Percentiles rank a stretch among this genome's conserved stretches.
Conservation (phyloP, 1,140 invertebrate genomes). For the Trinorchestia longiramus region DNA sequence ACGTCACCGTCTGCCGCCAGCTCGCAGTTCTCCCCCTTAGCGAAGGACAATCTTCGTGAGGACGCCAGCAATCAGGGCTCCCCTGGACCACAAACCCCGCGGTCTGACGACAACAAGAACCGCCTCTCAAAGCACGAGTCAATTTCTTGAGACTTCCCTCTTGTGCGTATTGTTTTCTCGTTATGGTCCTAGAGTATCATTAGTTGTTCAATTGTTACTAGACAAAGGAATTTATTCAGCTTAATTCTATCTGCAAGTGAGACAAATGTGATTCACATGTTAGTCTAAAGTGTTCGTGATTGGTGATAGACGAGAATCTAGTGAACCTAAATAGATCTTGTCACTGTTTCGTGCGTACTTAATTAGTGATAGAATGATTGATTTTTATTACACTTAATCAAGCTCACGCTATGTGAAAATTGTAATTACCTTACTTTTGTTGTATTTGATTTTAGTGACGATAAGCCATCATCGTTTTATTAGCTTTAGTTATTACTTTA, state of each 20-base stretch:
- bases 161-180: neutral
- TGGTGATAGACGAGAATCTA: neutral
- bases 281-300: slow-evolving; percentile 29
- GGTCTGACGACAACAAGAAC: slow-evolving; percentile 1
- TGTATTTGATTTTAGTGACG: neutral
- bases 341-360: neutral
- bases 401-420: neutral
- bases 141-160: slow-evolving; percentile 26
- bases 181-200: slow-evolving; percentile 10
- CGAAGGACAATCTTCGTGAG: neutral
- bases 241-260: neutral
- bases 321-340: neutral
- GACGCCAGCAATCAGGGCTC: slow-evolving; percentile 10
- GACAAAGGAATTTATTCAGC: slow-evolving; percentile 45
- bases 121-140: slow-evolving; percentile 31
- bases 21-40: slow-evolving; percentile 27
- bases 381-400: neutral
- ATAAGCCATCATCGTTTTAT: neutral
- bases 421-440: neutral
- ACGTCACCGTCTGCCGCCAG: slow-evolving; percentile 41
- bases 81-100: neutral
- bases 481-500: neutral
- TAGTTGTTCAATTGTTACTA: slow-evolving; percentile 50
- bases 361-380: neutral
- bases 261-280: slow-evolving; percentile 25